Conservation (phyloP, 2,888 invertebrate species). For the Oxytorus armatus region DNA sequence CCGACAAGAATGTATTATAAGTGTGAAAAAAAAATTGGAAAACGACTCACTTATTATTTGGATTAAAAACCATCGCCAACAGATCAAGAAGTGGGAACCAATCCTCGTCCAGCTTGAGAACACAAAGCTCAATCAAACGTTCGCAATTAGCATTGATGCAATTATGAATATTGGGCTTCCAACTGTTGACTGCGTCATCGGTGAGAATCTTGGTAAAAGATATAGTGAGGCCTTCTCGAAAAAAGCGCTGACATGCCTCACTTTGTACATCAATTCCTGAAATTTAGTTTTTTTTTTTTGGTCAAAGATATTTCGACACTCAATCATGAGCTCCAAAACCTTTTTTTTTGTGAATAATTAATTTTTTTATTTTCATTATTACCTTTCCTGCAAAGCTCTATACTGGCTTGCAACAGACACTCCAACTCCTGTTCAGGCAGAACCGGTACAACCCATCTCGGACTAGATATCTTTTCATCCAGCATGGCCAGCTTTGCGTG, state of each 20-base stretch:
- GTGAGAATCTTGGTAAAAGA: constrained; percentile 98
- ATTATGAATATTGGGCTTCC: constrained; percentile 98
- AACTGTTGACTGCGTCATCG: constrained; percentile 98
- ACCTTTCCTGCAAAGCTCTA: constrained; percentile 94
- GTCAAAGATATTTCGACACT: neutral
- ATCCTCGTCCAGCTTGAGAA: constrained; percentile 94
- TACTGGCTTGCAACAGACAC: constrained; percentile 94
- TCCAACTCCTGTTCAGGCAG: constrained; percentile 98
- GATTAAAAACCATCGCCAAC: constrained; percentile 97
- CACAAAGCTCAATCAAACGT: constrained; percentile 96
- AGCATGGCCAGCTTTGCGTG: constrained; percentile 93
- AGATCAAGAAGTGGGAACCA: constrained; percentile 97
- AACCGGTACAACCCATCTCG: constrained; percentile 98
- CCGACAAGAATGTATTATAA: no score
- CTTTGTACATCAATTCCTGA: constrained; percentile 94
- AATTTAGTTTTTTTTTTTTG: constrained; percentile 51
- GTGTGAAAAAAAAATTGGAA: neutral
- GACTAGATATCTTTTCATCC: constrained; percentile 98
- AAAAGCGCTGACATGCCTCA: constrained; percentile 96
- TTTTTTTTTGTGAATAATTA: no score
- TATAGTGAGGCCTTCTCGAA: constrained; percentile 96
- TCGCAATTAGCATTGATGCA: constrained; percentile 97
- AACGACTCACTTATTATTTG: constrained; percentile 93
- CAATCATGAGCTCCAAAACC: neutral
- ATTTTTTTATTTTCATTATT: constrained; percentile 58